Evolutionary conservation across 2,888 invertebrate genomes (phyloP).

Genomic region (Altica lythri): DNA sequence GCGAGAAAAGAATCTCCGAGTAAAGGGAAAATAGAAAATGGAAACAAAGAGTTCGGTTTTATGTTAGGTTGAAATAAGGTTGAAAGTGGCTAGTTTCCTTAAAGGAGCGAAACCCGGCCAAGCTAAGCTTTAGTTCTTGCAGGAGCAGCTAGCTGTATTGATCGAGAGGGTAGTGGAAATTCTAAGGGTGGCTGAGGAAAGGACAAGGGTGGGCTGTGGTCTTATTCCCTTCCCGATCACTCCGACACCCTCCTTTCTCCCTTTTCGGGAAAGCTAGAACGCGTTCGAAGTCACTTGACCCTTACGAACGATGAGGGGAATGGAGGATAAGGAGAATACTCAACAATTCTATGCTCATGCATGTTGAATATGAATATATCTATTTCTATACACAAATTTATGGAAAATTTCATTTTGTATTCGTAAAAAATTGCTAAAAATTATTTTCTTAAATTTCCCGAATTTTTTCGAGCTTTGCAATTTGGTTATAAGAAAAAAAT

Average conservation of each 20-base stretch:
- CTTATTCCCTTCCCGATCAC: slow-evolving; percentile 54
- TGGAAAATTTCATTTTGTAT: too few relatives aligned
- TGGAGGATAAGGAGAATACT: slow-evolving; percentile 34
- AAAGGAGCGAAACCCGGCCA: slow-evolving; percentile 59
- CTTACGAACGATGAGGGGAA: slow-evolving; percentile 41
- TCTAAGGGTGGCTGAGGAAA: slow-evolving; percentile 57
- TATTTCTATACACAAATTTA: too few relatives aligned
- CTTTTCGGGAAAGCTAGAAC: too few relatives aligned
- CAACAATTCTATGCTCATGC: too few relatives aligned
- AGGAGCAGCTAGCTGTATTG: slow-evolving; percentile 58
- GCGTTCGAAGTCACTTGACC: slow-evolving; percentile 42
- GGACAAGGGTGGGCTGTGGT: slow-evolving; percentile 58
- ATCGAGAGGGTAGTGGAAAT: slow-evolving; percentile 50
- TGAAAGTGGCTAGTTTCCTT: slow-evolving; percentile 47
- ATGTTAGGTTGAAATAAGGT: slow-evolving; percentile 42
- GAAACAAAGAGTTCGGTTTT: slow-evolving; percentile 46
- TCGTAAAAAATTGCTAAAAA: too few relatives aligned
- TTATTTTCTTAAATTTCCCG: too few relatives aligned
- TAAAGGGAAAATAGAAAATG: neutral
- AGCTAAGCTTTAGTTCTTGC: slow-evolving; percentile 60
- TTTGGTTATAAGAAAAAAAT: too few relatives aligned
- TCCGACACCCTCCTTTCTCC: slow-evolving; percentile 29
- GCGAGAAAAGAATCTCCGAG: slow-evolving; percentile 39
- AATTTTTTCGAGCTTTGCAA: too few relatives aligned
- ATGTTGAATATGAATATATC: too few relatives aligned